A percentile compares a stretch with the other conserved stretches of the same genome.
phyloP scores from a whole-genome alignment of 1,140 invertebrate species.

The Nephila pilipes region DNA sequence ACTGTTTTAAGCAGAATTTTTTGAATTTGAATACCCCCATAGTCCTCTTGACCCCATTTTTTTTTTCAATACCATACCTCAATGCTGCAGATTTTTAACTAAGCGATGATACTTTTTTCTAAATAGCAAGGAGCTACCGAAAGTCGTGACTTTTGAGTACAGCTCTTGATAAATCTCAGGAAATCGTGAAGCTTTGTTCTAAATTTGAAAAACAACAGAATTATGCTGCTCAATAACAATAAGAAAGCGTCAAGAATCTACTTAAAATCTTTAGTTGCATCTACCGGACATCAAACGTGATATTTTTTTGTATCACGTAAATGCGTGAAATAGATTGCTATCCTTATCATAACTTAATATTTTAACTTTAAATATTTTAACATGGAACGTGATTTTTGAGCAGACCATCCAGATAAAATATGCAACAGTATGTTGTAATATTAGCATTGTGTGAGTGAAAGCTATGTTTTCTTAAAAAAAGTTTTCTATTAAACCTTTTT shows the following conservation, averaged over 20 bases:
- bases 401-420: too few species aligned
- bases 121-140: neutral
- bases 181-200: neutral
- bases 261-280: neutral
- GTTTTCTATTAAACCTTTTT: too few species aligned
- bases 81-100: neutral
- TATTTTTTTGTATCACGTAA: neutral
- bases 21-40: too few species aligned
- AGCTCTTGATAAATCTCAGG: neutral
- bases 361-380: too few species aligned
- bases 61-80: neutral
- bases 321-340: neutral
- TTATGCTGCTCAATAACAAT: neutral
- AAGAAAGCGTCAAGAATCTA: neutral
- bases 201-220: slow-evolving; percentile 16
- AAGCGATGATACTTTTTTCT: slow-evolving; percentile 10
- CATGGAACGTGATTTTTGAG: too few species aligned
- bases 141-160: neutral
- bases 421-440: too few species aligned
- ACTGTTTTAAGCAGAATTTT: too few species aligned
- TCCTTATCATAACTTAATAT: neutral
- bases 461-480: too few species aligned
- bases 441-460: too few species aligned
- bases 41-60: neutral
- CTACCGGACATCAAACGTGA: neutral